A percentile compares a stretch with the other conserved stretches of the same genome.
phyloP scores from a whole-genome alignment of 2,113 vertebrate genomes.

The Catharus bicknelli region DNA sequence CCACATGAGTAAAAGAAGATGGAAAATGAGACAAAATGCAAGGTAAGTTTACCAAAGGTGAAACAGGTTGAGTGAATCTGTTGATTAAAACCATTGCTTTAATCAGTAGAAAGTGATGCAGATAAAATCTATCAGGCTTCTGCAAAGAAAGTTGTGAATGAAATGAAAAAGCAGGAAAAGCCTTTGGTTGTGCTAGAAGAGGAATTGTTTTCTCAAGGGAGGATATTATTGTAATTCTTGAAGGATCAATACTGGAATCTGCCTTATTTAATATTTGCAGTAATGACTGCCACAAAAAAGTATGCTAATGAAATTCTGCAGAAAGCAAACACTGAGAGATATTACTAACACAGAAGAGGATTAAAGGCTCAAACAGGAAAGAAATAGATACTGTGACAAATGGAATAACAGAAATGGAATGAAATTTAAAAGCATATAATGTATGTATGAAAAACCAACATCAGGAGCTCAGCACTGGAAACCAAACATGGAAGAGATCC shows the following conservation, averaged over 20 bases:
- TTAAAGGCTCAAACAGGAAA: conserved; percentile 26
- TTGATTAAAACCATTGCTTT: not conserved
- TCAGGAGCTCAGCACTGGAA: not conserved
- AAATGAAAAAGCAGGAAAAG: conserved; percentile 11
- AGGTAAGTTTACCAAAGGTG: not conserved
- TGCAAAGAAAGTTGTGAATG: not conserved
- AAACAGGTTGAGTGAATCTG: not conserved
- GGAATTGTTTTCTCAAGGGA: not conserved
- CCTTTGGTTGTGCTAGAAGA: not conserved
- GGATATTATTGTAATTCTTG: not conserved
- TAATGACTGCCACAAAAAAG: not conserved
- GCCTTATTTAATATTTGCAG: conserved; percentile 8
- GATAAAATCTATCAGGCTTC: not conserved
- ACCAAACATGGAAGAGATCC: not conserved
- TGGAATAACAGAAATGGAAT: conserved; percentile 21
- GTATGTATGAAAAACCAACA: not conserved
- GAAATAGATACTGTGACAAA: conserved; percentile 19
- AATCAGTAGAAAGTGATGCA: not conserved
- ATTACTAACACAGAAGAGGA: conserved; percentile 4
- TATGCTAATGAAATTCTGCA: conserved; percentile 28
- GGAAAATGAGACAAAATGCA: not conserved
- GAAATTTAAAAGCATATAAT: not conserved
- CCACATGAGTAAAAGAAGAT: not conserved
- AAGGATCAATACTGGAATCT: conserved; percentile 2
- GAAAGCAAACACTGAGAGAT: conserved; percentile 37